Evolutionary conservation across 2,888 invertebrate species (phyloP), one percentile per base, ranked within the genome.

Genomic region (Drosophila limbata): DNA sequence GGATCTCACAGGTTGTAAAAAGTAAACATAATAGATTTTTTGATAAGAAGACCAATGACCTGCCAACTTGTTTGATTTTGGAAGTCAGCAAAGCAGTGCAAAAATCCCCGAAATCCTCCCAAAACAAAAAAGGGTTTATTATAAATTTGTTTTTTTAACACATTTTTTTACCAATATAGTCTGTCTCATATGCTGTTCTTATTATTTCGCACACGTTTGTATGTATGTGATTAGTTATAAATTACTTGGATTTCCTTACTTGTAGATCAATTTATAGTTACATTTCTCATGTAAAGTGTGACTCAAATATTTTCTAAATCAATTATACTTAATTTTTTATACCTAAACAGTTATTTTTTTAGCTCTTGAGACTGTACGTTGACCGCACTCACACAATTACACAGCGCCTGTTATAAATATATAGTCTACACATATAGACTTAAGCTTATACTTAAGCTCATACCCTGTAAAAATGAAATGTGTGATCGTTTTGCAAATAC

Each of bases 361-460:
- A 42, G 13, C 13, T 45, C 51, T 8, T 17, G 11, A 42, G 50
- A 48, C 57, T 77, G 77, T 71, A 45, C 84, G 59, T 73, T 81
- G 82, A 81, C 79, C 82, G 76, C 66, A 56, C 60, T 33, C 48
- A 61, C 45, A 59, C 56, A 44, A 37, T 21, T 15, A 10, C 13
- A n/a, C 65, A 51, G 50, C 40, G 33, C 33, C n/a, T 55, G 42
- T 15, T 13, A 15, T 39, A 10, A 15, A 50, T 40, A 6, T 6
- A 52, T 13, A 8, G 6, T 11, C 6, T 4, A 37, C 17, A 17
- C 37, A 28, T 35, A 39, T 56, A 6, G 9, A 2, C 33, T 39
- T 11, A 13, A 21, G 35, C 1, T 10, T 4, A 59, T 60, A 2
- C 33, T 39, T 11, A 13, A 21, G 35, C 1, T 10, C 6, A 59